Conservation (phyloP, 64 coral and sea anemone species). For the Hydrozoanthus tunicans region DNA sequence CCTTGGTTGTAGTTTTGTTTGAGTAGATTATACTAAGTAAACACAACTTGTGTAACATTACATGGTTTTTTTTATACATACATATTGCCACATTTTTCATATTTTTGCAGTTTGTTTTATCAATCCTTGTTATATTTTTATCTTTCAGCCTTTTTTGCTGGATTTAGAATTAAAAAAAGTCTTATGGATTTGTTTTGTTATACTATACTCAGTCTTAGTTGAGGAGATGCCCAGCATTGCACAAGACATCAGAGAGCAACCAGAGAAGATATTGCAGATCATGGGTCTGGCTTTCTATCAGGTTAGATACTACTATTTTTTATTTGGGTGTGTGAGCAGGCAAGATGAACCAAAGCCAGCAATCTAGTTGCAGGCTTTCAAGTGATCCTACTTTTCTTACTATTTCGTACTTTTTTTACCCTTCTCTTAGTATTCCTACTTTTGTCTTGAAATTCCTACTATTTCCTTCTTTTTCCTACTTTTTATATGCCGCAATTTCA, state of each 20-base stretch:
- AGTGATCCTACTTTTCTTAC: no score
- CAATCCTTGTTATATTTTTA: neutral
- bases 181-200: neutral
- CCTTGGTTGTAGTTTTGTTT: no score
- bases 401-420: no score
- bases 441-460: no score
- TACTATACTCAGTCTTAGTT: slow-evolving; percentile 5
- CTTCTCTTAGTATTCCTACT: no score
- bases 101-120: neutral
- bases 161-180: neutral
- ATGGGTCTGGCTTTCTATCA: slow-evolving; percentile 57
- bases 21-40: no score
- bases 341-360: no score
- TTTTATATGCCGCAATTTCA: no score
- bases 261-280: slow-evolving; percentile 26
- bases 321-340: no score
- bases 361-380: no score
- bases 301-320: neutral
- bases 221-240: slow-evolving; percentile 16
- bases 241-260: slow-evolving; percentile 48
- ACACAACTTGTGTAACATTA: no score
- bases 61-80: neutral
- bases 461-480: no score
- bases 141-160: neutral
- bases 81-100: neutral